Evolutionary conservation across 2,888 invertebrate genomes (phyloP), one percentile per base, ranked within the genome.

Genomic region (Chymomyza amoena): DNA sequence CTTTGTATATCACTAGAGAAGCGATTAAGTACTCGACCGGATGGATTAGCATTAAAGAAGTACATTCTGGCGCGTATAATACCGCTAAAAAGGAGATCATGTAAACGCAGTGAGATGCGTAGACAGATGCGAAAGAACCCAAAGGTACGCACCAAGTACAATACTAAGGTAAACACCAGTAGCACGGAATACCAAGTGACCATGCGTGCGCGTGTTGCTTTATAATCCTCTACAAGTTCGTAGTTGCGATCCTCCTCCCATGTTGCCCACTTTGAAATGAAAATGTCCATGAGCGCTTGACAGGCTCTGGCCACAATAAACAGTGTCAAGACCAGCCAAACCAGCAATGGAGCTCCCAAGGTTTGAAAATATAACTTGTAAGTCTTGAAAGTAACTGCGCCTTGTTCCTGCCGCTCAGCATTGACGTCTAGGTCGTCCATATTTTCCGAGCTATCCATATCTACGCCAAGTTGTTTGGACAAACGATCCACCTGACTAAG

Each of bases 41-140:
- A 84, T 1, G 91, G 87, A 91, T 96, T 96, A 71, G 93, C 94
- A 89, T 96, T 95, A 91, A 96, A 96, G 91, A 96, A 96, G 90
- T 93, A 93, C 93, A 96, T 95, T 0, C 94, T 94, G 0, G 95
- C 94, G 70, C 94, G 92, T 0, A 95, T 94, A 0, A 96, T 93
- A 0, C 94, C 94, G 64, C 94, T 93, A 87, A 98, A 97, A 93
- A 97, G 96, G 5, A 90, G 92, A 81, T 96, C 95, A 89, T 98
- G 97, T 0, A 98, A 92, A 3, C 92, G 93, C 18, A 93, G 92
- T 0, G 97, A 97, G 0, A 97, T 95, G n/a, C 92, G 93, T 87
- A 97, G 95, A 77, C 96, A 96, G 68, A 95, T 93, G 71, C 93
- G 92, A 88, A 95, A 96, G 91, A 96, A 96, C 0, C 94, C 92